phyloP scores from a whole-genome alignment of 1,140 invertebrate species.

The Pseudomyrmex cubaensis region DNA sequence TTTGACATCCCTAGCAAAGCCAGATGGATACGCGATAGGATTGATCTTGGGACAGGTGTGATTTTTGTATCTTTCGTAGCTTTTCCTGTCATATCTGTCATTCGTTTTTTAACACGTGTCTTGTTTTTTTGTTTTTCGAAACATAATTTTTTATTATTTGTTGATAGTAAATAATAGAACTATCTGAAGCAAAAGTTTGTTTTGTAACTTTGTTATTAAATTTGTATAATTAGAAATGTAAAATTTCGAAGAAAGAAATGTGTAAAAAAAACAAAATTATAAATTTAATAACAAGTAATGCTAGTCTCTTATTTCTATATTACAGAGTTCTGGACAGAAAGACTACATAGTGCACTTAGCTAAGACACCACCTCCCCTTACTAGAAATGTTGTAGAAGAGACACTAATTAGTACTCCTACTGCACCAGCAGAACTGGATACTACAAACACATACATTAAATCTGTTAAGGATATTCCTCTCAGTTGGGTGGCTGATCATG shows the following conservation, averaged over 20 bases:
- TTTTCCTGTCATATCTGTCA: conserved; percentile 42
- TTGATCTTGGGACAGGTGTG: conserved; percentile 89
- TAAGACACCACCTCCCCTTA: conserved; percentile 88
- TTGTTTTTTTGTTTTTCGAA: too few species aligned
- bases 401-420: conserved; percentile 68
- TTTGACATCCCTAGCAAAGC: conserved; percentile 80
- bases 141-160: too few species aligned
- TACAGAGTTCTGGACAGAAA: conserved; percentile 87
- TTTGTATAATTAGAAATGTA: not conserved
- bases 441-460: conserved; percentile 77
- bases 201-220: too few species aligned
- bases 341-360: conserved; percentile 91
- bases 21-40: conserved; percentile 87
- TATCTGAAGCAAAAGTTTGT: not conserved
- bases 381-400: conserved; percentile 83
- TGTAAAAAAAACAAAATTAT: too few species aligned
- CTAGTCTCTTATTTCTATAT: conserved; percentile 65
- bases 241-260: not conserved
- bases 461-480: conserved; percentile 85
- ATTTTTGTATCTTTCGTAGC: conserved; percentile 54
- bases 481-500: conserved; percentile 89
- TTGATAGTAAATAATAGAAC: not conserved
- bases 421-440: conserved; percentile 65
- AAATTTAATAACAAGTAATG: conserved; percentile 1
- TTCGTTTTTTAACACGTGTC: too few species aligned